phyloP scores from a whole-genome alignment of 2,113 vertebrate species.

The Nipponia nippon region DNA sequence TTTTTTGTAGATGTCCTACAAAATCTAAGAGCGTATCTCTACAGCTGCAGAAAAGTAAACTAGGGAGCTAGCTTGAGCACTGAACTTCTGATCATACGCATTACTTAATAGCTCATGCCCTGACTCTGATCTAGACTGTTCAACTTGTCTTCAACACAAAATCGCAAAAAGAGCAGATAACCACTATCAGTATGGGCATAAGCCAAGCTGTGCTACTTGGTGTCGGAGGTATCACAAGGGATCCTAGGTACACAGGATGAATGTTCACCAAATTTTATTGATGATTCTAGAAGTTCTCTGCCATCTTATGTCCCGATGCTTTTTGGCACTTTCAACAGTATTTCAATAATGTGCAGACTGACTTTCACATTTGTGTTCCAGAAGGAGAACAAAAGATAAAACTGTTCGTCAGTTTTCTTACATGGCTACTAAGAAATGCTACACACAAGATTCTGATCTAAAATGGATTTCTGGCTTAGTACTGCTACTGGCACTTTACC shows the following conservation, averaged over 20 bases:
- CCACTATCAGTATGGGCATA: not conserved
- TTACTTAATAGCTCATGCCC: not conserved
- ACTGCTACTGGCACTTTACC: not conserved
- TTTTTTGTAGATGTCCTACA: not conserved
- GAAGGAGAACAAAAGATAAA: not conserved
- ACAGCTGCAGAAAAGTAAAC: not conserved
- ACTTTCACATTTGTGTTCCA: not conserved
- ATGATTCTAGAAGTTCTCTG: not conserved
- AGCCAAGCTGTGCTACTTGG: not conserved
- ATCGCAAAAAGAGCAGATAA: not conserved
- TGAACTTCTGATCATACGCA: not conserved
- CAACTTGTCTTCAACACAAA: not conserved
- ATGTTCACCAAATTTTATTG: not conserved
- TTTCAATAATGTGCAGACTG: not conserved
- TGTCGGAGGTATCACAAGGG: not conserved
- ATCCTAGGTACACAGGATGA: not conserved
- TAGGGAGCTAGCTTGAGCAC: not conserved
- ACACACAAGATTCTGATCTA: not conserved
- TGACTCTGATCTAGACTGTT: not conserved
- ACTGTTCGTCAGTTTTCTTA: not conserved
- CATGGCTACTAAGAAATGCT: not conserved
- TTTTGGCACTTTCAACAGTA: not conserved
- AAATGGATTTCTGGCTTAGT: not conserved
- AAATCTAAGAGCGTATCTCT: not conserved
- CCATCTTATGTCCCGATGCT: not conserved